Evolutionary conservation across 2,797 vertebrate species (phyloP), one percentile per base, ranked within the genome.

Genomic region (Heliangelus exortis): DNA sequence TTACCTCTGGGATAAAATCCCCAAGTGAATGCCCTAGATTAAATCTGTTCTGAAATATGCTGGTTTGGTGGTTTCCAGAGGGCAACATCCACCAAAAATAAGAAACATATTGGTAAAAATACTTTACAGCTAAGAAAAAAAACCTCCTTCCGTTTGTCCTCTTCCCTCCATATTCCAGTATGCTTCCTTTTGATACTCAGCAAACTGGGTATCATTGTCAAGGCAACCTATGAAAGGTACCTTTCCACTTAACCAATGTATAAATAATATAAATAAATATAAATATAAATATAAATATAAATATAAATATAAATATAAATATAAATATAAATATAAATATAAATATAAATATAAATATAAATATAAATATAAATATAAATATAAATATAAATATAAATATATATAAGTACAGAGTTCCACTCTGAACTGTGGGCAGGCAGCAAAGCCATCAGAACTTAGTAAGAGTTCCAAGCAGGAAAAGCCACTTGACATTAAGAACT

Each of bases 1-100:
- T 59, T 39, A 91, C 58, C 34, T 87, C 34, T 84, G 21, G 55
- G 43, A 65, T 53, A 87, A 84, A 21, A 82, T 22, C 83, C 76
- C 62, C 62, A 81, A 71, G 0, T 36, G 71, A 84, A 93, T 66
- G 68, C 18, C 21, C 31, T 21, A 74, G 55, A 94, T 68, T 74
- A 90, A 90, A 88, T 67, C 55, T 94, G 50, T 72, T 90, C 34
- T 88, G 80, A 91, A 90, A 89, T 26, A 20, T 66, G 33, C 34
- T 66, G 28, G 19, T 83, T 94, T 88, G 62, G 75, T 47, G 19
- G 23, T 17, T 95, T 61, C 75, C 72, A 74, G 25, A 68, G 39
- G 73, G n/a, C 34, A 91, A 76, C 29, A 57, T 1, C 2, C 31
- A 92, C 51, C 2, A 75, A 76, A 89, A 50, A 67, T 17, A 88